Percentiles rank a stretch among this genome's conserved stretches.
These are phyloP conservation scores for Pachyuromys duprasi DNA, from an alignment of 2,797 vertebrate genomes.

Conservation along the genomic window DNA sequence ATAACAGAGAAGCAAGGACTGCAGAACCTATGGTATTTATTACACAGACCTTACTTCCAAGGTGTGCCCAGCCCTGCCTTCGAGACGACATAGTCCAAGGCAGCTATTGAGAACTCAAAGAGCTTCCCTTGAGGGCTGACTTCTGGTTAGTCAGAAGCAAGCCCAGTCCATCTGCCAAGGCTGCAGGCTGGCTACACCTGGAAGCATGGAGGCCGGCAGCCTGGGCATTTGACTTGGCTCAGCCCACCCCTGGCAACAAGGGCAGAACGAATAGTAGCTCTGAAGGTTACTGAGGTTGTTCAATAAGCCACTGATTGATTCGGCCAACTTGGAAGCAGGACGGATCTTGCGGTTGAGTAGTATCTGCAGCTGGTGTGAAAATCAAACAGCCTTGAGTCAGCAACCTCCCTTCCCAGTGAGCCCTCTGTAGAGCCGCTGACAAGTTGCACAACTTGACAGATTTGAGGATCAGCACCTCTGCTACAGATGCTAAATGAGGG, in stretches of 20 bases:
- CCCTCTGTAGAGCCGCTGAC: conserved; percentile 4
- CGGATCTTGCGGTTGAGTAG: conserved; percentile 1
- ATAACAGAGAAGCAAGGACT: not conserved
- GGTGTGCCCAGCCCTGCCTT: not conserved
- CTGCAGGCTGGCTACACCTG: conserved; percentile 15
- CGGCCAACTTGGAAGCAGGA: conserved; percentile 27
- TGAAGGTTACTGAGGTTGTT: conserved; percentile 36
- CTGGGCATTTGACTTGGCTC: conserved; percentile 27
- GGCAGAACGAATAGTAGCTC: not conserved
- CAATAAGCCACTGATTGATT: conserved; percentile 40
- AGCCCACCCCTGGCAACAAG: not conserved
- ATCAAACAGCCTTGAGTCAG: conserved; percentile 61
- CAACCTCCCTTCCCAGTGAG: conserved; percentile 29
- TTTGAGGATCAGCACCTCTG: conserved; percentile 18
- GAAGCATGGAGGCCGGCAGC: not conserved
- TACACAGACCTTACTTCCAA: not conserved
- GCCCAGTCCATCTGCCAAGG: not conserved
- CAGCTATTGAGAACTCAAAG: not conserved
- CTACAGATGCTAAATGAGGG: conserved; percentile 46
- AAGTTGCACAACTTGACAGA: conserved; percentile 55
- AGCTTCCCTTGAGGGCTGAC: not conserved
- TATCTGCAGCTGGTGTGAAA: conserved; percentile 25
- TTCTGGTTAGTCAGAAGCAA: not conserved
- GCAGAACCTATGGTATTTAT: not conserved
- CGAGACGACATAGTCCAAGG: not conserved